Evolutionary conservation across 2,888 invertebrate genomes (phyloP).

Genomic region (Xiphydria camelus): DNA sequence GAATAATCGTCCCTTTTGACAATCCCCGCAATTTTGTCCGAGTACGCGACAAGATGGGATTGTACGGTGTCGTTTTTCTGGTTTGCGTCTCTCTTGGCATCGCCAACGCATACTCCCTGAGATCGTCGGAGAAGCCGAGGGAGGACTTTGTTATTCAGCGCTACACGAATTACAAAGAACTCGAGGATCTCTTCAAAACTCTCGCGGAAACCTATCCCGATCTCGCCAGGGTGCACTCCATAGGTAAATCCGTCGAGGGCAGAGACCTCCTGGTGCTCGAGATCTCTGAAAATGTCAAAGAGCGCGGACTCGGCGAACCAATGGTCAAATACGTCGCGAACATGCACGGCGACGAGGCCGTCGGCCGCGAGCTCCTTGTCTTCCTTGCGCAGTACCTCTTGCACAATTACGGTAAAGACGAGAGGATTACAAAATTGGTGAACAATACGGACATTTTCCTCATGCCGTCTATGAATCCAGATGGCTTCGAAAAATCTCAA

Average conservation of each 20-base stretch:
- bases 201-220: slow-evolving; percentile 70
- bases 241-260: slow-evolving; percentile 84
- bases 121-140: slow-evolving; percentile 9
- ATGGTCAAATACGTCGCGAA: slow-evolving; percentile 94
- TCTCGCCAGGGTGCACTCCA: slow-evolving; percentile 70
- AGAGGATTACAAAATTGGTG: slow-evolving; percentile 75
- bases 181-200: slow-evolving; percentile 67
- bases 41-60: not conserved
- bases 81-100: not conserved
- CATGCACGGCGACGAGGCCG: slow-evolving; percentile 95
- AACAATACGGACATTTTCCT: slow-evolving; percentile 89
- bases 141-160: slow-evolving; percentile 44
- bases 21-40: too few species aligned
- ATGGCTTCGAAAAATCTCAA: slow-evolving; percentile 87
- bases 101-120: not conserved
- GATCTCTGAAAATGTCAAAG: slow-evolving; percentile 71
- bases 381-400: slow-evolving; percentile 84
- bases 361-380: slow-evolving; percentile 83
- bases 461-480: slow-evolving; percentile 97
- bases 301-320: slow-evolving; percentile 70
- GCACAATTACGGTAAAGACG: slow-evolving; percentile 70
- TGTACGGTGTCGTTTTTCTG: not conserved
- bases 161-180: slow-evolving; percentile 74
- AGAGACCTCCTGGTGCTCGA: slow-evolving; percentile 82
- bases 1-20: not conserved